Evolutionary conservation across 2,888 invertebrate genomes (phyloP).

Genomic region (Volucella zonaria): DNA sequence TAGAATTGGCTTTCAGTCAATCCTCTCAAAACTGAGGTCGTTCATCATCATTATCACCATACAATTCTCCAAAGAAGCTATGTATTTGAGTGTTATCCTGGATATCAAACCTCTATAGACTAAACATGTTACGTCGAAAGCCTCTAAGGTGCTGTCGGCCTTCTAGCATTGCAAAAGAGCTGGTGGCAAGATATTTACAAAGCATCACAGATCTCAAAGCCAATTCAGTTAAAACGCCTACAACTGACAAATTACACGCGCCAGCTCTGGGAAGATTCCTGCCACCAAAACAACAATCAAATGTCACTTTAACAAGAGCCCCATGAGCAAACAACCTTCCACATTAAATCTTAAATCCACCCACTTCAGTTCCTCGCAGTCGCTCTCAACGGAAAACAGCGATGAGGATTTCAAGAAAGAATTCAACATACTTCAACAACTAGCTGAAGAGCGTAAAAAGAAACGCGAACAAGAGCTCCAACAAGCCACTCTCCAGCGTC

Average conservation of each 20-base stretch:
- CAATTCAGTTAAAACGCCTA: constrained; percentile 77
- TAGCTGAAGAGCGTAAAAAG: constrained; percentile 81
- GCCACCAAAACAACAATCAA: constrained; percentile 79
- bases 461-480: constrained; percentile 81
- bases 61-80: no score
- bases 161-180: no score
- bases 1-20: no score
- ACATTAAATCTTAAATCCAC: constrained; percentile 75
- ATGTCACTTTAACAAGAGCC: constrained; percentile 70
- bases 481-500: constrained; percentile 80
- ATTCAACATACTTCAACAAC: constrained; percentile 75
- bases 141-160: no score
- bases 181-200: no score
- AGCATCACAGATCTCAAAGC: constrained; percentile 49
- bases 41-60: no score
- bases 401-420: constrained; percentile 80
- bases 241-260: constrained; percentile 77
- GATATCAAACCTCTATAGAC: no score
- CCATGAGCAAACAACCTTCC: constrained; percentile 74
- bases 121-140: no score
- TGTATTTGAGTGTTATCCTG: no score
- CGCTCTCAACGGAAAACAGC: constrained; percentile 80
- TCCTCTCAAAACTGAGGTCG: no score
- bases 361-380: constrained; percentile 76
- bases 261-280: constrained; percentile 79